A percentile compares a stretch with the other conserved stretches of the same genome.
Conservation (phyloP, 2,113 vertebrate genomes). For the Hipposideros armiger region DNA sequence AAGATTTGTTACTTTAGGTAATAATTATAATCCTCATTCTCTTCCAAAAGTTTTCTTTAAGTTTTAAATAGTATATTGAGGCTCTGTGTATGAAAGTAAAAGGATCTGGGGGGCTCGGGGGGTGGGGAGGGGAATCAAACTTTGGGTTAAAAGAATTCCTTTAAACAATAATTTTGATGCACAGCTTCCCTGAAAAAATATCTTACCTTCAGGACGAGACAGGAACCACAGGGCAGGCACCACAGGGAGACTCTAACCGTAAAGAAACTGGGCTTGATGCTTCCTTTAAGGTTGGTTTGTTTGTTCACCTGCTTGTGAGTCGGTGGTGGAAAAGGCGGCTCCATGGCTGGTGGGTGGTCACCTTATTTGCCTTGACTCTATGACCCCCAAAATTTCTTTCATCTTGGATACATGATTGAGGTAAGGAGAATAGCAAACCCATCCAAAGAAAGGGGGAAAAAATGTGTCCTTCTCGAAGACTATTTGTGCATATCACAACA, state of each 20-base stretch:
- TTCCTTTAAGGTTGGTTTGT: neutral
- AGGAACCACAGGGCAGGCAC: neutral
- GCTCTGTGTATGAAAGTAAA: neutral
- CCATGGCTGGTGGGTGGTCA: neutral
- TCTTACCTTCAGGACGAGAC: neutral
- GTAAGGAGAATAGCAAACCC: neutral
- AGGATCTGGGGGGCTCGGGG: neutral
- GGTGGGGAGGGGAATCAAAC: neutral
- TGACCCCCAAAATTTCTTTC: neutral
- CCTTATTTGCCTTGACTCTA: conserved; percentile 13
- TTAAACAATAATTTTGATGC: neutral
- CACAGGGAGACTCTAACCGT: neutral
- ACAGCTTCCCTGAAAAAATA: neutral
- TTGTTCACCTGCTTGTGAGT: conserved; percentile 29
- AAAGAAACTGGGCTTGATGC: neutral
- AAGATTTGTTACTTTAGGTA: conserved; percentile 71
- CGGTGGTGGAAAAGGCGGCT: neutral
- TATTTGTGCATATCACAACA: neutral
- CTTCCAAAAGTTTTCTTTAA: neutral
- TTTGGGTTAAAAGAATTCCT: neutral
- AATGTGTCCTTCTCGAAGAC: neutral
- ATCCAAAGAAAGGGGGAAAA: neutral
- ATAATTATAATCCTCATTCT: conserved; percentile 73
- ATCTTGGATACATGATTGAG: neutral
- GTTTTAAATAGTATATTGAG: neutral